phyloP scores from a whole-genome alignment of 2,113 vertebrate genomes.

The Cyphomyrus plagiostoma region DNA sequence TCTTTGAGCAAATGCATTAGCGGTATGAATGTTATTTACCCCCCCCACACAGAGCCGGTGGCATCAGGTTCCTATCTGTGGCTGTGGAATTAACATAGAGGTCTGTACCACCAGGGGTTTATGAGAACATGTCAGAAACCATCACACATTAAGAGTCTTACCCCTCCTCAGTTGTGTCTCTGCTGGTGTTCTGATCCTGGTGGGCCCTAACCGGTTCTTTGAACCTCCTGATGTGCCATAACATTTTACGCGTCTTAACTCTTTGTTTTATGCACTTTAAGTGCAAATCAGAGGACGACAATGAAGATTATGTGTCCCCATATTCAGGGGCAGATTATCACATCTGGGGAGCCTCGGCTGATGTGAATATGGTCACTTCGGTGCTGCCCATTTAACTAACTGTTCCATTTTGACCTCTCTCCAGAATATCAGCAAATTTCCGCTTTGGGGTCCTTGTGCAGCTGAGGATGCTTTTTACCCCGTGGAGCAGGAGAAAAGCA shows the following conservation, averaged over 20 bases:
- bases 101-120: neutral
- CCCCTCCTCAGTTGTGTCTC: neutral
- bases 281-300: neutral
- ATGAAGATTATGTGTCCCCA: neutral
- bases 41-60: too few species aligned
- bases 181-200: neutral
- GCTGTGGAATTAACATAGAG: neutral
- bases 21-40: neutral
- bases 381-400: neutral
- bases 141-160: neutral
- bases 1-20: conserved; percentile 9
- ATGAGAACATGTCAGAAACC: neutral
- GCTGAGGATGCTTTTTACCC: neutral
- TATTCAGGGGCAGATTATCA: neutral
- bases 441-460: neutral
- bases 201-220: neutral
- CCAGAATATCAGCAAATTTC: neutral
- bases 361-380: neutral
- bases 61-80: neutral
- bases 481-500: neutral
- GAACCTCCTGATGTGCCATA: neutral
- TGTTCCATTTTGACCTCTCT: neutral
- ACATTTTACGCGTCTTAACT: neutral
- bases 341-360: neutral
- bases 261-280: neutral